Evolutionary conservation across 2,888 invertebrate genomes (phyloP), one percentile per base, ranked within the genome.

Genomic region (Dendrolimus pini): DNA sequence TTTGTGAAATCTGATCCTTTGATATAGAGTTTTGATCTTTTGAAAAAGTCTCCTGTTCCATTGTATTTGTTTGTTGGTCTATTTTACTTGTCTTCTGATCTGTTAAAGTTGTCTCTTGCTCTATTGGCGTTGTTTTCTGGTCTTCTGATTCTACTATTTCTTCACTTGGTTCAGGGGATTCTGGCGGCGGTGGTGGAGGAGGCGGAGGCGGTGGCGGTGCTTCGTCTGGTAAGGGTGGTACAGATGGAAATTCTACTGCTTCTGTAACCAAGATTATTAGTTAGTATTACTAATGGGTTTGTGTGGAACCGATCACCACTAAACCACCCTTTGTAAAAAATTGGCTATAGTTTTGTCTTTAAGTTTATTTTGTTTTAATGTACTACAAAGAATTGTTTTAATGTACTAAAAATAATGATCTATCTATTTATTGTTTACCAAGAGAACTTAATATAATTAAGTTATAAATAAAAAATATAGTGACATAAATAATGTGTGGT

Each of bases 221-320:
- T 42, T 91, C 86, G 61, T 89, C 90, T 0, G 91, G 91, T 6
- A 91, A 71, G 0, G 90, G 89, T 0, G 91, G 91, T 7, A 85
- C 81, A 1, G 84, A 86, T 2, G 89, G 85, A 60, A 90, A 90
- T 41, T 73, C 83, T 42, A 76, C 68, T 41, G 65, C 63, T 69
- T 89, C 89, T 89, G 77, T 12, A 73, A 70, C 9, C 47, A 47
- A 47, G 30, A 30, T 30, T 30, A 30, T 30, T 30, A 30, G 6
- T 30, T 6, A 30, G 30, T 30, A 30, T 30, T 6, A 30, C 30
- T 30, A 30, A 3, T 30, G 30, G 30, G 30, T 30, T 30, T 30
- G 6, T 30, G 30, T 30, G 30, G 18, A 30, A 6, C 6, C 3
- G 30, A 30, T 30, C 30, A 6, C 30, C 3, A 30, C 30, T 0